Percentiles rank a stretch among this genome's conserved stretches.
phyloP scores from a whole-genome alignment of 1,140 invertebrate species.

The Saxidomus purpurata region DNA sequence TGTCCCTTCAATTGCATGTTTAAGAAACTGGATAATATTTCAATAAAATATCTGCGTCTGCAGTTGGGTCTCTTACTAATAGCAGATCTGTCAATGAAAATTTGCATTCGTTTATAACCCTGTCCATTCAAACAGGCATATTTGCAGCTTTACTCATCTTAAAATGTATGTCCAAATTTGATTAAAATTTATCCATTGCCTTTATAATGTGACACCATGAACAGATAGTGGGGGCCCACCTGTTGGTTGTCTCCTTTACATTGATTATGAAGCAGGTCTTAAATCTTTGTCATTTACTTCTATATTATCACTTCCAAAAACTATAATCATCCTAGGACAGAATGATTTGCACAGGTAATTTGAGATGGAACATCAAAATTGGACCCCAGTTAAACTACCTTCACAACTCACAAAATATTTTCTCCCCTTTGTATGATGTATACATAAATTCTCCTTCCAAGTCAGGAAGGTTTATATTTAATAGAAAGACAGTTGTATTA shows the following conservation, averaged over 20 bases:
- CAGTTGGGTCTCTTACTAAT: not conserved
- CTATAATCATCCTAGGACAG: conserved; percentile 61
- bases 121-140: conserved; percentile 34
- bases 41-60: not conserved
- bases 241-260: conserved; percentile 46
- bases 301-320: conserved; percentile 63
- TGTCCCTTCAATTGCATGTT: not conserved
- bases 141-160: conserved; percentile 57
- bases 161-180: conserved; percentile 54
- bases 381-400: conserved; percentile 15
- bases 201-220: conserved; percentile 36
- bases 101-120: conserved; percentile 9
- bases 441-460: conserved; percentile 56
- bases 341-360: conserved; percentile 58
- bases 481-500: not conserved
- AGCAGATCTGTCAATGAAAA: conserved; percentile 26
- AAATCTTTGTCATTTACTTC: conserved; percentile 67
- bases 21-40: conserved; percentile 7
- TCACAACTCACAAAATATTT: conserved; percentile 55
- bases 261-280: conserved; percentile 50
- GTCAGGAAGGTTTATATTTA: not conserved
- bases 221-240: conserved; percentile 44
- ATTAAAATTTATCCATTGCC: conserved; percentile 50
- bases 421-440: conserved; percentile 24
- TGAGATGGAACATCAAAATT: conserved; percentile 28